Evolutionary conservation across 2,797 vertebrate genomes (phyloP).

Genomic region (Rhynchonycteris naso): DNA sequence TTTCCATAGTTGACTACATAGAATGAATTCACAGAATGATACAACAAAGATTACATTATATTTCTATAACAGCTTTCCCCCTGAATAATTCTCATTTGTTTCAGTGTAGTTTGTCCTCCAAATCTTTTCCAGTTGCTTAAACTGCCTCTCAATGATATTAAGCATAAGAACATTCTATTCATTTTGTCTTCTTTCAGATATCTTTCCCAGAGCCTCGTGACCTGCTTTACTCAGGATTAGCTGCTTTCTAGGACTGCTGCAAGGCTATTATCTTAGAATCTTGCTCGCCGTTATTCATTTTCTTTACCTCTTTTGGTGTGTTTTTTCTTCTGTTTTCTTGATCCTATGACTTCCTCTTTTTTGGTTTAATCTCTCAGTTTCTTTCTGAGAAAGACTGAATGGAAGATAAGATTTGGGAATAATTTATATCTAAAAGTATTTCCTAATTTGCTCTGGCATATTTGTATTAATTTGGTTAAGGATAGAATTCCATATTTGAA

Average conservation of each 20-base stretch:
- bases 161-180: background rate
- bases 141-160: background rate
- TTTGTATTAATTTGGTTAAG: background rate
- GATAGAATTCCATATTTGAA: background rate
- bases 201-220: background rate
- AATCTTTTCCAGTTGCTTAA: background rate
- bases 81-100: background rate
- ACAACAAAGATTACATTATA: background rate
- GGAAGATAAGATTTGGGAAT: background rate
- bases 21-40: background rate
- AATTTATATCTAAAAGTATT: background rate
- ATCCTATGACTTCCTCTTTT: background rate
- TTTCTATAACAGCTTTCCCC: background rate
- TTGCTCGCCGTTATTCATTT: background rate
- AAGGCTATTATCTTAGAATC: too few relatives aligned
- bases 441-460: background rate
- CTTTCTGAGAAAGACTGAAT: background rate
- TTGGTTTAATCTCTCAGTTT: background rate
- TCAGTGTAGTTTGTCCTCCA: background rate
- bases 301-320: background rate
- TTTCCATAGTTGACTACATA: background rate
- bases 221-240: rapidly evolving
- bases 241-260: background rate
- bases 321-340: background rate
- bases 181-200: background rate